Conservation (phyloP, 2,797 vertebrate genomes). For the Sebastes nivosus region DNA sequence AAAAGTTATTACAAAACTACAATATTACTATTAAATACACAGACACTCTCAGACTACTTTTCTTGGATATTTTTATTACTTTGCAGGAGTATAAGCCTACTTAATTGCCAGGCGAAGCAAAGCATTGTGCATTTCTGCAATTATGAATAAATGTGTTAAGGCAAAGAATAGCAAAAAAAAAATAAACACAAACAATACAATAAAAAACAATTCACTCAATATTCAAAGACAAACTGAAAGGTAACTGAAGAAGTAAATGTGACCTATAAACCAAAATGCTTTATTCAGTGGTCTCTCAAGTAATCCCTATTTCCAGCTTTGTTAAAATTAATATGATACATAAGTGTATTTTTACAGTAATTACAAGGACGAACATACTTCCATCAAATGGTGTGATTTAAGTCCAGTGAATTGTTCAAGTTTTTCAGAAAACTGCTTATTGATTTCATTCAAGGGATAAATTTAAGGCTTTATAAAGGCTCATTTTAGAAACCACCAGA, state of each 20-base stretch:
- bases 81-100: conserved; percentile 32
- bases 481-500: conserved; percentile 48
- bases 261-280: conserved; percentile 61
- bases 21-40: background rate
- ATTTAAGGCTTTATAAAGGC: conserved; percentile 56
- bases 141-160: conserved; percentile 42
- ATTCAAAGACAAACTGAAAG: conserved; percentile 29
- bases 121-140: conserved; percentile 27
- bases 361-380: conserved; percentile 46
- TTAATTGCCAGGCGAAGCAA: conserved; percentile 28
- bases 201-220: conserved; percentile 13
- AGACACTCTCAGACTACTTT: background rate
- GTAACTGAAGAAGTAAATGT: conserved; percentile 43
- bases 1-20: background rate
- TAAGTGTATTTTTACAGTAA: conserved; percentile 59
- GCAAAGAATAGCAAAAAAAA: conserved; percentile 23
- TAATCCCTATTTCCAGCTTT: conserved; percentile 67
- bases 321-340: conserved; percentile 37
- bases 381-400: conserved; percentile 39
- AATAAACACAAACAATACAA: conserved; percentile 12
- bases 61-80: conserved; percentile 44
- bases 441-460: conserved; percentile 40
- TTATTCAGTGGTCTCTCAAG: conserved; percentile 63
- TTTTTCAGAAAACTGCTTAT: conserved; percentile 49
- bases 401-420: conserved; percentile 67